Percentiles rank a stretch among this genome's conserved stretches.
These are phyloP conservation scores for Drosophila melanosoma DNA, from an alignment of 2,888 invertebrate species.

Conservation along the genomic window DNA sequence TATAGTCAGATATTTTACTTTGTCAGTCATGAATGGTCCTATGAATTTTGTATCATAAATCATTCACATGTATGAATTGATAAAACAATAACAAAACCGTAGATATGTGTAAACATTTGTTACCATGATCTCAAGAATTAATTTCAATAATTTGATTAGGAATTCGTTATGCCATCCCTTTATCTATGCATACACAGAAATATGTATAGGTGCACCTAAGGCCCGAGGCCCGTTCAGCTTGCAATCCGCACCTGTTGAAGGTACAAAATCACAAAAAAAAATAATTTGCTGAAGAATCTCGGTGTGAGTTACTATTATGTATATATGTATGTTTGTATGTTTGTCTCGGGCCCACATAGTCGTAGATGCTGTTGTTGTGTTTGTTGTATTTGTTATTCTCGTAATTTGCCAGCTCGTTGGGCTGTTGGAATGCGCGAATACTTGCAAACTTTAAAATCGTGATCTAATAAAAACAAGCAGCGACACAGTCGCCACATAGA, in stretches of 20 bases:
- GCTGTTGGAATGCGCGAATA: conserved; percentile 74
- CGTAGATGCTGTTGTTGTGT: conserved; percentile 28
- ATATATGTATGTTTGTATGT: conserved; percentile 21
- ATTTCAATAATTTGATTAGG: not conserved
- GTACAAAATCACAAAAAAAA: conserved; percentile 29
- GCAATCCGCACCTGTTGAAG: conserved; percentile 62
- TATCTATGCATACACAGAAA: not conserved
- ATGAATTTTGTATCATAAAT: not conserved
- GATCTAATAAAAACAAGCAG: conserved; percentile 79
- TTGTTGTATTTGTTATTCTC: conserved; percentile 34
- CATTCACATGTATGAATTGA: not conserved
- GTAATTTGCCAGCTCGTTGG: conserved; percentile 36
- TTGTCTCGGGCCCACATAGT: conserved; percentile 46
- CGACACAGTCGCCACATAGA: conserved; percentile 8
- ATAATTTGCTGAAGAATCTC: conserved; percentile 63
- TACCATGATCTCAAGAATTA: not conserved
- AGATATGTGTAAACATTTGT: not conserved
- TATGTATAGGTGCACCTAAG: not conserved
- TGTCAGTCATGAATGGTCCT: not conserved
- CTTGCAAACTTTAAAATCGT: conserved; percentile 83
- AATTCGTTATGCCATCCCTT: not conserved
- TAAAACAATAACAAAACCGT: not conserved
- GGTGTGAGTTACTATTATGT: conserved; percentile 69
- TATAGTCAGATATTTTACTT: not conserved
- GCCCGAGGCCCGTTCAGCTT: conserved; percentile 12